Evolutionary conservation across 2,888 invertebrate species (phyloP).

Genomic region (Mythimna albipuncta): DNA sequence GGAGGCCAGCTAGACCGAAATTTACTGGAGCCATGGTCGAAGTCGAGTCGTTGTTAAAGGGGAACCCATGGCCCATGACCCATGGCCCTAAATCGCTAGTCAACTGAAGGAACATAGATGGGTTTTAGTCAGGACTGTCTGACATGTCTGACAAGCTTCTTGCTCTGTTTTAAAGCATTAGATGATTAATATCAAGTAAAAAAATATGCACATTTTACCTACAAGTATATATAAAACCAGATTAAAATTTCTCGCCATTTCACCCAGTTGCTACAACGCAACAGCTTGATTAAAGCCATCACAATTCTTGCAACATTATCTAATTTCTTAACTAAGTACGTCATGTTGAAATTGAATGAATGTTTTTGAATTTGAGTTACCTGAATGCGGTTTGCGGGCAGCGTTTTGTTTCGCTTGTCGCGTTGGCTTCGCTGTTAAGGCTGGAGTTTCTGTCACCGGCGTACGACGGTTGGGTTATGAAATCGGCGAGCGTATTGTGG

Average conservation of each 20-base stretch:
- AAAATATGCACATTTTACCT: too few relatives aligned
- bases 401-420: conserved; percentile 60
- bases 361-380: conserved; percentile 58
- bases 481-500: conserved; percentile 32
- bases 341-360: conserved; percentile 53
- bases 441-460: conserved; percentile 60
- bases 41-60: too few relatives aligned
- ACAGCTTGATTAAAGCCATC: conserved; percentile 5
- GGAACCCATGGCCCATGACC: too few relatives aligned
- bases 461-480: conserved; percentile 42
- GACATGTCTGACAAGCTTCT: too few relatives aligned
- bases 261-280: not conserved
- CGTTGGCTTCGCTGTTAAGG: conserved; percentile 56
- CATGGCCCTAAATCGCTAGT: too few relatives aligned
- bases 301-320: conserved; percentile 28
- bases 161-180: too few relatives aligned
- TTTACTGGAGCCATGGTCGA: too few relatives aligned
- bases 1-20: too few relatives aligned
- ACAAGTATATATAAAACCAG: too few relatives aligned
- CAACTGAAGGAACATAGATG: too few relatives aligned
- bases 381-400: conserved; percentile 57
- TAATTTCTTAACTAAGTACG: conserved; percentile 41
- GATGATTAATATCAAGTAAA: too few relatives aligned
- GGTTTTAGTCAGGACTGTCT: too few relatives aligned
- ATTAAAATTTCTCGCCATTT: not conserved